Percentiles rank a stretch among this genome's conserved stretches.
These are phyloP conservation scores for Solea solea DNA, from an alignment of 2,113 vertebrate genomes.

Conservation along the genomic window DNA sequence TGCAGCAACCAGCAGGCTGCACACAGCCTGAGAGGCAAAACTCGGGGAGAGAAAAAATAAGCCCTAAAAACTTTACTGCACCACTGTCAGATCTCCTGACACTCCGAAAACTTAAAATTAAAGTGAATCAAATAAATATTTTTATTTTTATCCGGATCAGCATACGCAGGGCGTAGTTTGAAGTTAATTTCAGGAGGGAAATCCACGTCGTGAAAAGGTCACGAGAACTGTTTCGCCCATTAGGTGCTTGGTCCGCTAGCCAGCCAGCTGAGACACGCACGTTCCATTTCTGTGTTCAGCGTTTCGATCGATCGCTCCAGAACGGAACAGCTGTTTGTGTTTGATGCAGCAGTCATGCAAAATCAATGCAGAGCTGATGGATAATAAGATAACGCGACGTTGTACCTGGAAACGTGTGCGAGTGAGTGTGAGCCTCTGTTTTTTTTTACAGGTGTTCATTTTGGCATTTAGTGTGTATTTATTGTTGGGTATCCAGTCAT, in stretches of 20 bases:
- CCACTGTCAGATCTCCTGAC: too few species aligned
- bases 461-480: conserved; percentile 59
- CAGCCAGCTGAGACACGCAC: too few species aligned
- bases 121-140: too few species aligned
- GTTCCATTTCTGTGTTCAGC: not conserved
- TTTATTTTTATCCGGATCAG: too few species aligned
- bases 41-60: too few species aligned
- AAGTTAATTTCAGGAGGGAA: too few species aligned
- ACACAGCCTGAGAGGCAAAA: not conserved
- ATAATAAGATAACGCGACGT: conserved; percentile 20
- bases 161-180: too few species aligned
- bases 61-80: too few species aligned
- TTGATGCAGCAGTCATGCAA: conserved; percentile 14
- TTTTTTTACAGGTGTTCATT: conserved; percentile 48
- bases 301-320: conserved; percentile 15
- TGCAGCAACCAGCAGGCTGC: not conserved
- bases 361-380: conserved; percentile 25
- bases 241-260: too few species aligned
- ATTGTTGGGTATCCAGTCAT: conserved; percentile 65
- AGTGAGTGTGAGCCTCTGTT: conserved; percentile 4
- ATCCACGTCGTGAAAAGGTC: too few species aligned
- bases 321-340: conserved; percentile 13
- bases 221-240: too few species aligned
- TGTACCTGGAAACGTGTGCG: conserved; percentile 17
- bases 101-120: too few species aligned